Evolutionary conservation across 2,113 vertebrate genomes (phyloP).

Genomic region (Tautogolabrus adspersus): DNA sequence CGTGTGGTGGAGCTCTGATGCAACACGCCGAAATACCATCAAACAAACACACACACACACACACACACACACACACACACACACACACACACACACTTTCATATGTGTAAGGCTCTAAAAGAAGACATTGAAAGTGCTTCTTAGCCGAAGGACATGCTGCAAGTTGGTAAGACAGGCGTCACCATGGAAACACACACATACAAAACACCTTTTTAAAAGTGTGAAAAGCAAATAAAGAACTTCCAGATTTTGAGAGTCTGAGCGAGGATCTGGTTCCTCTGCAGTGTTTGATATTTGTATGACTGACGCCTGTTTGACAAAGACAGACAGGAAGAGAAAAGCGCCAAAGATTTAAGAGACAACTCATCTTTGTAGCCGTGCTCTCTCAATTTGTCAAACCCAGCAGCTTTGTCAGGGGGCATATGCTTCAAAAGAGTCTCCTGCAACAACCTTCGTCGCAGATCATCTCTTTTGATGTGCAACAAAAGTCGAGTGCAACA

Average conservation of each 20-base stretch:
- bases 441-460: no score
- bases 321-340: not conserved
- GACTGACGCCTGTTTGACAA: not conserved
- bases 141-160: not conserved
- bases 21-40: conserved; percentile 64
- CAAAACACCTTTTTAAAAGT: not conserved
- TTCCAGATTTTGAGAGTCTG: not conserved
- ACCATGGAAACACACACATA: conserved; percentile 20
- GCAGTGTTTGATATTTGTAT: conserved; percentile 9
- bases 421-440: no score
- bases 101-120: conserved; percentile 9
- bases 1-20: conserved; percentile 60
- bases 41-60: conserved; percentile 26
- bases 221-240: not conserved
- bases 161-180: not conserved
- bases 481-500: no score
- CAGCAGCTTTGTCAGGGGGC: no score
- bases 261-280: not conserved
- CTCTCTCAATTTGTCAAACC: no score
- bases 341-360: no score
- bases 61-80: no score
- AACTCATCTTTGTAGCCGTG: no score
- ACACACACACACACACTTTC: conserved; percentile 26
- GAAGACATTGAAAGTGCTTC: conserved; percentile 2
- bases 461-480: no score